Percentiles rank a stretch among this genome's conserved stretches.
These are phyloP conservation scores for Cephalotes varians DNA, from an alignment of 2,888 invertebrate genomes.

Conservation along the genomic window DNA sequence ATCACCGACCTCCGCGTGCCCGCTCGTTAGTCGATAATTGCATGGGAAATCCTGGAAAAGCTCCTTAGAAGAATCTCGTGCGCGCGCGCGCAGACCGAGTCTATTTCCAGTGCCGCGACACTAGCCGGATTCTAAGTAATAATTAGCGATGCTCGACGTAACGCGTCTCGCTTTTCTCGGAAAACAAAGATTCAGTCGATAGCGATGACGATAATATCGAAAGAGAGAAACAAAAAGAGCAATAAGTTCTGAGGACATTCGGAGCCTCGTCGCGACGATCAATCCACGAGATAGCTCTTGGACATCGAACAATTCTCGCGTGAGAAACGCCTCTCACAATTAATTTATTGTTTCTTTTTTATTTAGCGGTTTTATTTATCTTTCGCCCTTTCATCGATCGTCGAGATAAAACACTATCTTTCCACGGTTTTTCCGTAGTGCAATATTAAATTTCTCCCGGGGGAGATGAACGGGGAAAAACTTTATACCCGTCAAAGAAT, in stretches of 20 bases:
- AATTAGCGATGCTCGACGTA: slow-evolving; percentile 35
- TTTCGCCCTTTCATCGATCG: background rate
- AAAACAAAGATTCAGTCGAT: slow-evolving; percentile 11
- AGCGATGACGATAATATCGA: background rate
- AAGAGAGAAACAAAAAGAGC: background rate
- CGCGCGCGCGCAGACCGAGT: slow-evolving; percentile 12
- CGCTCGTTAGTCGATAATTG: slow-evolving; percentile 57
- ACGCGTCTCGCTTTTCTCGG: slow-evolving; percentile 21
- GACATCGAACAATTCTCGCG: background rate
- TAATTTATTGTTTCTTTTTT: background rate
- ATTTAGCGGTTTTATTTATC: too few relatives aligned
- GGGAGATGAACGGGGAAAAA: background rate
- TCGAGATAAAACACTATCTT: background rate
- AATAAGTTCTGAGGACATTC: background rate
- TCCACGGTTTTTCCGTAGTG: background rate
- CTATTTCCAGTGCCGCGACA: slow-evolving; percentile 37
- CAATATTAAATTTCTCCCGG: slow-evolving; percentile 5
- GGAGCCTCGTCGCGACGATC: background rate
- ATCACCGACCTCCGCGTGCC: slow-evolving; percentile 51
- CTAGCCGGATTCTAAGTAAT: slow-evolving; percentile 21
- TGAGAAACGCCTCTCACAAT: background rate
- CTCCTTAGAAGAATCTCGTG: slow-evolving; percentile 46
- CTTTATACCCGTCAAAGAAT: slow-evolving; percentile 24
- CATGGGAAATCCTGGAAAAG: slow-evolving; percentile 54
- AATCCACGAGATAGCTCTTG: background rate